phyloP scores from a whole-genome alignment of 2,797 vertebrate genomes.

The Hypotaenidia philippensis region DNA sequence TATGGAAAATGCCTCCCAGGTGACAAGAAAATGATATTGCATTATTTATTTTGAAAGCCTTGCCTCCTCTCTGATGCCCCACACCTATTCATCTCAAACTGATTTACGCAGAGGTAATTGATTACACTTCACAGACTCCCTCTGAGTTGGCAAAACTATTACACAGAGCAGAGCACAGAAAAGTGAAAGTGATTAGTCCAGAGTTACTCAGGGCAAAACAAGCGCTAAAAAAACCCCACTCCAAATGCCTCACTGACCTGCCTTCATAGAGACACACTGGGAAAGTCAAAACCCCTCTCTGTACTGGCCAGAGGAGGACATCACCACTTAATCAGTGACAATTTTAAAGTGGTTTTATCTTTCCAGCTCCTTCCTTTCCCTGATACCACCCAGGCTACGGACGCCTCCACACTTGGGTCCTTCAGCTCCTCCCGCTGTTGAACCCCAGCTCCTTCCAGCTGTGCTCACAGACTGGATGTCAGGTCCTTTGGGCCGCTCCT shows the following conservation, averaged over 20 bases:
- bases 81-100: constrained; percentile 24
- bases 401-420: background rate
- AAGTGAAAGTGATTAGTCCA: background rate
- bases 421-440: constrained; percentile 21
- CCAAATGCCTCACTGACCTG: background rate
- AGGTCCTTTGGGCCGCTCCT: constrained; percentile 4
- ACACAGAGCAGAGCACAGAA: background rate
- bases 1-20: constrained; percentile 22
- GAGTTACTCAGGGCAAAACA: background rate
- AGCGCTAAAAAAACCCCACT: background rate
- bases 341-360: background rate
- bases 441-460: constrained; percentile 19
- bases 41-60: constrained; percentile 4
- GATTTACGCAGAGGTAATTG: constrained; percentile 51
- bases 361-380: background rate
- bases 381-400: background rate
- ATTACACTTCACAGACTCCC: constrained; percentile 40
- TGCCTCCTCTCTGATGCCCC: background rate
- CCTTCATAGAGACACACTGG: background rate
- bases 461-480: constrained; percentile 21
- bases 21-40: constrained; percentile 7
- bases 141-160: background rate
- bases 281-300: background rate
- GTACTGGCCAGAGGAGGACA: background rate
- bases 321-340: background rate